Evolutionary conservation across 2,113 vertebrate genomes (phyloP).

Genomic region (Maccullochella peelii): DNA sequence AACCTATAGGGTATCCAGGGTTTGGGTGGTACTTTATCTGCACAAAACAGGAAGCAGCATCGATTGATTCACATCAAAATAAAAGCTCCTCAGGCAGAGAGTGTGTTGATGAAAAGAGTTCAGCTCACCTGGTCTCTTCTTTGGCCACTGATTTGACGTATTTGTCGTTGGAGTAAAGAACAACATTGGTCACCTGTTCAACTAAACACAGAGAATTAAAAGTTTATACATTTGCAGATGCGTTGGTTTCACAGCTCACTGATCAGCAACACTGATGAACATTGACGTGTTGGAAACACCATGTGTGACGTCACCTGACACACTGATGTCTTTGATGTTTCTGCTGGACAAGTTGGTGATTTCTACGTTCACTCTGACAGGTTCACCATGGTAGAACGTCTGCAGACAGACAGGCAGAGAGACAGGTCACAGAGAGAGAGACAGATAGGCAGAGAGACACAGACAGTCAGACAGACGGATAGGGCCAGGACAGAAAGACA

Average conservation of each 20-base stretch:
- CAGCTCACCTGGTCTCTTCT: conserved; percentile 89
- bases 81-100: not conserved
- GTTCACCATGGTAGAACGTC: conserved; percentile 92
- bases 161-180: conserved; percentile 94
- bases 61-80: not conserved
- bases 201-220: conserved; percentile 77
- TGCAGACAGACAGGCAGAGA: conserved; percentile 63
- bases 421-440: conserved; percentile 68
- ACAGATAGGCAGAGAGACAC: conserved; percentile 67
- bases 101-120: too few species aligned
- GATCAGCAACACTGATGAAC: too few species aligned
- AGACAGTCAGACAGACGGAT: too few species aligned
- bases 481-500: not conserved
- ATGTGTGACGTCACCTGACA: conserved; percentile 83
- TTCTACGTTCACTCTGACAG: conserved; percentile 87
- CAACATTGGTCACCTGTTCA: conserved; percentile 92
- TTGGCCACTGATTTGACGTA: conserved; percentile 91
- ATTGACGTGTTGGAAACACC: too few species aligned
- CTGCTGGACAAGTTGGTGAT: conserved; percentile 93
- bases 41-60: not conserved
- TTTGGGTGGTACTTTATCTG: too few species aligned
- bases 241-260: too few species aligned
- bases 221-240: not conserved
- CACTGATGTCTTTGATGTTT: conserved; percentile 90
- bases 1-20: not conserved